These are phyloP conservation scores for Arizona elegans DNA, from an alignment of 2,113 vertebrate species.

Conservation along the genomic window DNA sequence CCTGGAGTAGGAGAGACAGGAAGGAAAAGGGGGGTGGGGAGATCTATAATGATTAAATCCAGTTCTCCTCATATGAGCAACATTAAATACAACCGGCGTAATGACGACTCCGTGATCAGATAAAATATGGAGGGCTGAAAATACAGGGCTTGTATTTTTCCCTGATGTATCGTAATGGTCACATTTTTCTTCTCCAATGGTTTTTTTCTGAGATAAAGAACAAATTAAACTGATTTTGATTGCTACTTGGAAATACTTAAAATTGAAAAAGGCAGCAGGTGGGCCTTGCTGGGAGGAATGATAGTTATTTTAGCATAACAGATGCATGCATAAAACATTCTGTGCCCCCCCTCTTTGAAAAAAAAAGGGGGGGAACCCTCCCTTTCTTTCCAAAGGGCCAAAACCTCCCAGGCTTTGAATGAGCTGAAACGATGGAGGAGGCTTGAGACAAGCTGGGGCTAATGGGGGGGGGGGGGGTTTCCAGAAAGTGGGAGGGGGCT, in stretches of 20 bases:
- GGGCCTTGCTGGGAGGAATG: constrained; percentile 77
- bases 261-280: constrained; percentile 85
- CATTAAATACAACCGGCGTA: constrained; percentile 76
- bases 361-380: background rate
- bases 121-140: constrained; percentile 74
- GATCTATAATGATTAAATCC: constrained; percentile 76
- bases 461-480: rapidly evolving
- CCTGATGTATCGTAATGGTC: constrained; percentile 83
- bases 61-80: constrained; percentile 70
- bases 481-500: rapidly evolving
- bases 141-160: constrained; percentile 81
- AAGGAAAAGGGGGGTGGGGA: constrained; percentile 3
- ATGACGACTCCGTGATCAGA: constrained; percentile 76
- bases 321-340: constrained; percentile 78
- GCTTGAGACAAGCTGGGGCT: rapidly evolving
- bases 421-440: background rate
- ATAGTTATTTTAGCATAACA: constrained; percentile 81
- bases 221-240: constrained; percentile 85
- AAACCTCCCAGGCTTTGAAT: background rate
- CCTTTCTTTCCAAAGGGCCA: background rate
- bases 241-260: constrained; percentile 86
- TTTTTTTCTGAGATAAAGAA: constrained; percentile 83
- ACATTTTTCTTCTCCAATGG: constrained; percentile 84
- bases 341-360: constrained; percentile 58
- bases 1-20: background rate